Percentiles rank a stretch among this genome's conserved stretches.
phyloP scores from a whole-genome alignment of 2,888 invertebrate species.

The Perizoma flavofasciatum region DNA sequence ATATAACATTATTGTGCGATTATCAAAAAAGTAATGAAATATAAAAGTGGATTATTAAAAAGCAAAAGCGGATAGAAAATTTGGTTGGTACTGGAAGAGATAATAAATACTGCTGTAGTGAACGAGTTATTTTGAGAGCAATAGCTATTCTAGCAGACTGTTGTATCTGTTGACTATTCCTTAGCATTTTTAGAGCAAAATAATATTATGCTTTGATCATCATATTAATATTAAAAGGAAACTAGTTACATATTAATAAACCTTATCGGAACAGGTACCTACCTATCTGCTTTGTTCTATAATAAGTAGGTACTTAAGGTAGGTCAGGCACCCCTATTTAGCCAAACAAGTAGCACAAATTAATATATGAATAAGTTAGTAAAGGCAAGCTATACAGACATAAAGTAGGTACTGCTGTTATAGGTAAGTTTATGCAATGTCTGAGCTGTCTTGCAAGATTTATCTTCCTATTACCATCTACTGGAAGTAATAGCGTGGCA shows the following conservation, averaged over 20 bases:
- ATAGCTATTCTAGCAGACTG: too few species aligned
- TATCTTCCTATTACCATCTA: conserved; percentile 38
- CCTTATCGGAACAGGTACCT: too few species aligned
- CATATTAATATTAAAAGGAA: too few species aligned
- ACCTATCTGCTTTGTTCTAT: too few species aligned
- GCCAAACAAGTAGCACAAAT: not conserved
- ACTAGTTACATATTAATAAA: too few species aligned
- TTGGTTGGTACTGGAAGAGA: not conserved
- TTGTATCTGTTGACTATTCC: too few species aligned
- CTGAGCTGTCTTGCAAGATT: conserved; percentile 28
- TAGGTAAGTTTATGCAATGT: conserved; percentile 9
- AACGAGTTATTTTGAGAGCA: not conserved
- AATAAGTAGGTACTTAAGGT: too few species aligned
- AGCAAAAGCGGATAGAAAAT: not conserved
- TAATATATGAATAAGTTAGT: not conserved
- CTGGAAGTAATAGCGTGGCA: conserved; percentile 43
- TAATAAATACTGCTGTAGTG: conserved; percentile 1
- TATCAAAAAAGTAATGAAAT: not conserved
- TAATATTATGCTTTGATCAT: too few species aligned
- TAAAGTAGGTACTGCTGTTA: not conserved
- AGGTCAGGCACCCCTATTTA: too few species aligned
- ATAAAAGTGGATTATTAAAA: too few species aligned
- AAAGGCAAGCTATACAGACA: not conserved
- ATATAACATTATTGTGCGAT: conserved; percentile 17
- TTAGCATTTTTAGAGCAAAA: too few species aligned